Base-by-base conservation (phyloP, 2,888 invertebrate genomes). In the Thyatira batis region DNA sequence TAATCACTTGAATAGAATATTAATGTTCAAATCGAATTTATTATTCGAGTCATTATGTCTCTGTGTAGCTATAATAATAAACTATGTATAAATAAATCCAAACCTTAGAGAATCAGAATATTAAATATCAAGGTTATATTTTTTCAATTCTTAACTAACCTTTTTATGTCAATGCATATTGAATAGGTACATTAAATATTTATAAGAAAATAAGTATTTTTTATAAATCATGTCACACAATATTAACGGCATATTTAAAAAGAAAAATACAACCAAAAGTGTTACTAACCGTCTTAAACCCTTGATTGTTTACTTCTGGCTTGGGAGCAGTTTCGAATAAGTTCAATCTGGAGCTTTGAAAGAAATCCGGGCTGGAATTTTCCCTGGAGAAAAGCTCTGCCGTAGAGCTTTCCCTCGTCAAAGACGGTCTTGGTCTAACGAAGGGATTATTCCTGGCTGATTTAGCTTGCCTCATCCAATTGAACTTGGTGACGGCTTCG, bases 291-390 rank as follows among this genome's bases (percentile, higher is more conserved):
- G 86, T 85, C 10, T 69, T 73, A 63, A 77, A 84, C 50, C 79
- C 78, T 28, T 77, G 73, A 3, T 71, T 60, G 13, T 63, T 63
- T 9, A 58, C 65, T 68, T 91, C 91, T 20, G 89, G 89, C 50
- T 88, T 89, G 0, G 91, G 88, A 0, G 84, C 70, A 0, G 90
- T 87, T 28, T 92, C 92, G 45, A 92, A 92, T 9, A 92, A 65
- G 58, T 92, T 92, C 45, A 91, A 55, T 43, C 89, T 78, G 1
- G 92, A 92, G 55, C 78, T 91, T 61, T 92, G 91, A 58, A 91
- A 92, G 64, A 92, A 84, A 51, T 92, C 90, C 5, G 80, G 75
- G 61, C 78, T 90, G 1, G 90, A 92, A 50, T 86, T 90, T 48
- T 91, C 86, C 43, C 87, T 80, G 0, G 89, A 86, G 55, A 88